Evolutionary conservation across 2,113 vertebrate genomes (phyloP).

Genomic region (Pyxicephalus adspersus): DNA sequence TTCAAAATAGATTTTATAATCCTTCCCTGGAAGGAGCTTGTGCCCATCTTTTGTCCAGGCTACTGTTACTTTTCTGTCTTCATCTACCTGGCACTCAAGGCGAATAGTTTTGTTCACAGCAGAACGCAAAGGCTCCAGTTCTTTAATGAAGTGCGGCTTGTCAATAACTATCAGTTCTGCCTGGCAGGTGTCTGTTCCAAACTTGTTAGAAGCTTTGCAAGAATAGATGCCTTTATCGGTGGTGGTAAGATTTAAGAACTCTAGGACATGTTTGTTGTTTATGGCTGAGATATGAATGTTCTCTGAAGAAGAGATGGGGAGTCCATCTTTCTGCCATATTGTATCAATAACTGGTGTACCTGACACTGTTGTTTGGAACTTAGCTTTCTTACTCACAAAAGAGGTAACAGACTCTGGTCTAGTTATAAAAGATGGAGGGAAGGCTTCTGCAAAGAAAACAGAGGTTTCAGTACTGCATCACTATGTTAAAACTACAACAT

Average conservation of each 20-base stretch:
- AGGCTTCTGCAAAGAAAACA: conserved; percentile 92
- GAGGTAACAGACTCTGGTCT: conserved; percentile 91
- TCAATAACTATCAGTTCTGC: conserved; percentile 87
- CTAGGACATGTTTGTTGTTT: conserved; percentile 88
- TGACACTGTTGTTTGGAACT: conserved; percentile 88
- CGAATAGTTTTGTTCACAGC: conserved; percentile 85
- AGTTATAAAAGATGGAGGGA: conserved; percentile 90
- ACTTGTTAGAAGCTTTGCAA: conserved; percentile 95
- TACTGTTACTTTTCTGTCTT: conserved; percentile 90
- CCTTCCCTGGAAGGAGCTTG: conserved; percentile 89
- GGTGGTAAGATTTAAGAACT: conserved; percentile 80
- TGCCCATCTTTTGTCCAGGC: conserved; percentile 91
- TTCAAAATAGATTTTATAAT: conserved; percentile 92
- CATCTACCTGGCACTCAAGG: conserved; percentile 94
- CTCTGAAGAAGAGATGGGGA: conserved; percentile 78
- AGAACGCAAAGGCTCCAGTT: conserved; percentile 78
- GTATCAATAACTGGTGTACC: conserved; percentile 89
- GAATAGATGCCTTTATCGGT: conserved; percentile 87
- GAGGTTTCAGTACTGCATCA: conserved; percentile 25
- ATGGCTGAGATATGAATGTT: conserved; percentile 79
- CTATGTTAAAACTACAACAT: not conserved
- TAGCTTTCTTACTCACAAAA: conserved; percentile 89
- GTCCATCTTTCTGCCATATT: conserved; percentile 93
- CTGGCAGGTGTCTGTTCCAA: conserved; percentile 88
- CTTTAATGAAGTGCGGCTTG: conserved; percentile 88